phyloP scores from a whole-genome alignment of 2,797 vertebrate species.

The Malacoctenus gilli region DNA sequence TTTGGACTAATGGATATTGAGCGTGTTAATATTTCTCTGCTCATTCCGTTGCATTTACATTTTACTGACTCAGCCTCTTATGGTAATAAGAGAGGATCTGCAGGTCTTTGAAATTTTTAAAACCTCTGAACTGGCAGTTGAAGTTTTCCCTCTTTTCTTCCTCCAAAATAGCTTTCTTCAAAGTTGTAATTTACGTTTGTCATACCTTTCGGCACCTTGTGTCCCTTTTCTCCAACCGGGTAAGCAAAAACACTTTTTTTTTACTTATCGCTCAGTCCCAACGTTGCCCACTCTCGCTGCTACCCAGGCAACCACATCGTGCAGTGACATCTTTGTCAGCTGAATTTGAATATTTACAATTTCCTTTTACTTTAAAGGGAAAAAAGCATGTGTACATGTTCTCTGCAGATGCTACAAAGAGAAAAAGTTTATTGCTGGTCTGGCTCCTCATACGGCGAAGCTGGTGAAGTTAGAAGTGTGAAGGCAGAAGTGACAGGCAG shows the following conservation, averaged over 20 bases:
- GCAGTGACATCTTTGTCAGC: too few species aligned
- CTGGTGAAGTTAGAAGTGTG: not conserved
- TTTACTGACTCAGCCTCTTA: conserved; percentile 43
- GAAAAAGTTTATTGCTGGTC: too few species aligned
- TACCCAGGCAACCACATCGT: too few species aligned
- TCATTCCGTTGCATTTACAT: conserved; percentile 29
- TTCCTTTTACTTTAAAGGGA: too few species aligned
- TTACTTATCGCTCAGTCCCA: too few species aligned
- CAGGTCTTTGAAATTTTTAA: conserved; percentile 7
- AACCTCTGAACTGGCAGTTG: not conserved
- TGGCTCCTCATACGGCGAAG: not conserved
- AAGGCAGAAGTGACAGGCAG: conserved; percentile 18
- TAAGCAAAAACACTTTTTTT: conserved; percentile 2
- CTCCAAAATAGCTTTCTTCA: not conserved
- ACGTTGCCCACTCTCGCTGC: not conserved
- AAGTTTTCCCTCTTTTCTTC: not conserved
- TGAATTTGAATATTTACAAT: too few species aligned
- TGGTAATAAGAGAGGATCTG: conserved; percentile 17
- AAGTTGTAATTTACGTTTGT: not conserved
- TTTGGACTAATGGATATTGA: conserved; percentile 53
- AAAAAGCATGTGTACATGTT: too few species aligned
- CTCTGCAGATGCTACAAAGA: too few species aligned
- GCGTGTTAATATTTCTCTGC: conserved; percentile 45
- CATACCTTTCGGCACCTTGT: not conserved
- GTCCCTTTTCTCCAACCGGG: conserved; percentile 9